Evolutionary conservation across 2,113 vertebrate genomes (phyloP).

Genomic region (Leucoraja erinaceus): DNA sequence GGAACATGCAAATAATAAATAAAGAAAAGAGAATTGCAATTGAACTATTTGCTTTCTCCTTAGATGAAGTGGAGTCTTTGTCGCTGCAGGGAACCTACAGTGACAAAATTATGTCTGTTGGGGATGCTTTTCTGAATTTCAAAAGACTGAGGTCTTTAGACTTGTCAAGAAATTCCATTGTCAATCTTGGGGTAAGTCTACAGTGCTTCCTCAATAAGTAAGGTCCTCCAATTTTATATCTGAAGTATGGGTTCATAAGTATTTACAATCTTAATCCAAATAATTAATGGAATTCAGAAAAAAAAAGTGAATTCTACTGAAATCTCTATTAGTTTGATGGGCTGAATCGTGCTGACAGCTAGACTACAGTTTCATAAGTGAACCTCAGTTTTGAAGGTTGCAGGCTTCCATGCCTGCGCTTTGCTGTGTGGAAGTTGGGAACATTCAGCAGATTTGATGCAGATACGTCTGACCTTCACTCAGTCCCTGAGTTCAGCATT

Average conservation of each 20-base stretch:
- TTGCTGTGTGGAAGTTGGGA: no score
- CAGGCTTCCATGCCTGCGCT: no score
- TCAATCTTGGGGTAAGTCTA: constrained; percentile 51
- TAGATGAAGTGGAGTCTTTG: constrained; percentile 54
- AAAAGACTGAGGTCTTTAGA: constrained; percentile 54
- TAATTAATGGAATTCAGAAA: background rate
- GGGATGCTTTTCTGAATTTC: constrained; percentile 54
- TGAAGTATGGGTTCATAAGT: background rate
- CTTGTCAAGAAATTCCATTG: constrained; percentile 55
- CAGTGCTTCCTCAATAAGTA: background rate
- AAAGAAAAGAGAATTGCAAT: background rate
- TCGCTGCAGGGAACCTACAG: constrained; percentile 54
- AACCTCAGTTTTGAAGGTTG: no score
- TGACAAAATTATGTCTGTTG: constrained; percentile 54
- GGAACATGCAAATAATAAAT: background rate
- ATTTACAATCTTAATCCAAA: background rate
- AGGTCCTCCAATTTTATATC: background rate
- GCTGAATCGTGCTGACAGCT: no score
- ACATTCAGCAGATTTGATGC: no score
- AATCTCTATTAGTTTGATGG: background rate
- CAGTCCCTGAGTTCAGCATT: no score
- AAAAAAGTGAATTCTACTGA: background rate
- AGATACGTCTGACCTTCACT: no score
- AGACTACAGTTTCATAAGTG: no score
- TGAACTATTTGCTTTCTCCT: constrained; percentile 4